A percentile compares a stretch with the other conserved stretches of the same genome.
Evolutionary conservation across 2,888 invertebrate species (phyloP).

Genomic region (Rapana venosa): DNA sequence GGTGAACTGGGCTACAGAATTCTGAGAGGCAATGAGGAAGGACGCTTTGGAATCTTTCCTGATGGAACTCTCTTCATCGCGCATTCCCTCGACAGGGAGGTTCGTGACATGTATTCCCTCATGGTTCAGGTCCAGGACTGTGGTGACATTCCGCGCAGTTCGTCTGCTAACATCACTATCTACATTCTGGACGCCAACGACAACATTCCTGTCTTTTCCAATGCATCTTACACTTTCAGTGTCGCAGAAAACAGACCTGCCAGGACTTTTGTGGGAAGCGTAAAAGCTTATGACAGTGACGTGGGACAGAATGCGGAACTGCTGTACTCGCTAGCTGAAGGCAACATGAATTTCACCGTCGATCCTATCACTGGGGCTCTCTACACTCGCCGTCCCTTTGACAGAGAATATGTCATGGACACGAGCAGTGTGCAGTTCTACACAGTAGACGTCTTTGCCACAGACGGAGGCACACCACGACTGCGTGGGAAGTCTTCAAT

Average conservation of each 20-base stretch:
- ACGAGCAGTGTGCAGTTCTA: slow-evolving; percentile 59
- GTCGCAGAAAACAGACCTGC: slow-evolving; percentile 68
- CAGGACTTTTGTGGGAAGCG: slow-evolving; percentile 69
- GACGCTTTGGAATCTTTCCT: slow-evolving; percentile 95
- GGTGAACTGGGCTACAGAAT: slow-evolving; percentile 81
- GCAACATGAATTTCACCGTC: slow-evolving; percentile 84
- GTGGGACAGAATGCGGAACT: slow-evolving; percentile 91
- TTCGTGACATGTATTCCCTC: slow-evolving; percentile 92
- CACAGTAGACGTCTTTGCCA: slow-evolving; percentile 66
- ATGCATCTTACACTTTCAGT: slow-evolving; percentile 76
- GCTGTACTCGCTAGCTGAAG: slow-evolving; percentile 91
- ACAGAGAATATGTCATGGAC: slow-evolving; percentile 69
- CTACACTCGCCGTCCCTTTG: slow-evolving; percentile 86
- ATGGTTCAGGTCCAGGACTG: slow-evolving; percentile 89
- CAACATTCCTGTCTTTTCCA: slow-evolving; percentile 83
- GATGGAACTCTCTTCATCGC: slow-evolving; percentile 95
- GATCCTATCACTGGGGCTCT: slow-evolving; percentile 95
- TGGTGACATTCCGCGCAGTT: slow-evolving; percentile 80
- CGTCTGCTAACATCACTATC: slow-evolving; percentile 92
- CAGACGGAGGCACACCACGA: slow-evolving; percentile 65
- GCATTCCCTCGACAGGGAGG: slow-evolving; percentile 91
- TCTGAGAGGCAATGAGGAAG: slow-evolving; percentile 90
- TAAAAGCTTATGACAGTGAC: slow-evolving; percentile 88
- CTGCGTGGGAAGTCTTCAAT: slow-evolving; percentile 64
- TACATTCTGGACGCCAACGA: slow-evolving; percentile 83